Percentiles rank a stretch among this genome's conserved stretches.
Conservation (phyloP, 1,140 invertebrate species). For the Listronotus oregonensis region DNA sequence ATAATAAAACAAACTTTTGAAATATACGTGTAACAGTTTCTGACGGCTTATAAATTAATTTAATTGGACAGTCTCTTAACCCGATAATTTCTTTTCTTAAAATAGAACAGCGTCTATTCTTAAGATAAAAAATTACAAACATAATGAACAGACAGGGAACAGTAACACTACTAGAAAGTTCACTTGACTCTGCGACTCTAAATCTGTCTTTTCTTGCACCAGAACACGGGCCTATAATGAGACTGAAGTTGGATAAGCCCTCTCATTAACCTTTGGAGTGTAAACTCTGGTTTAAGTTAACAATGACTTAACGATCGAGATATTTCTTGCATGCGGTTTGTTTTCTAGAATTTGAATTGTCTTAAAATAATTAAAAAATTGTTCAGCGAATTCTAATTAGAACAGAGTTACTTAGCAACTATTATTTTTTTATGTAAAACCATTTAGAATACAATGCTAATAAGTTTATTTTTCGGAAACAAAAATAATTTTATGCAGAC, state of each 20-base stretch:
- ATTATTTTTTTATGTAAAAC: too few relatives aligned
- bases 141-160: slow-evolving; percentile 10
- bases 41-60: too few relatives aligned
- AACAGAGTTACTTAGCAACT: too few relatives aligned
- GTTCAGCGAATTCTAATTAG: too few relatives aligned
- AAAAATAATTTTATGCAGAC: too few relatives aligned
- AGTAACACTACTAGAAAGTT: slow-evolving; percentile 31
- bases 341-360: slow-evolving; percentile 27
- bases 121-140: slow-evolving; percentile 13
- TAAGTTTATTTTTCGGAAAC: too few relatives aligned
- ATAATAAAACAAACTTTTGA: too few relatives aligned
- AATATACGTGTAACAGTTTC: too few relatives aligned
- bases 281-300: slow-evolving; percentile 35
- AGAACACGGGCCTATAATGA: slow-evolving; percentile 42
- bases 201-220: slow-evolving; percentile 36
- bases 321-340: slow-evolving; percentile 27
- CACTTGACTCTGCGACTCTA: slow-evolving; percentile 31
- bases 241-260: slow-evolving; percentile 30
- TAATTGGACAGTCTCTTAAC: too few relatives aligned
- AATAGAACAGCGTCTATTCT: neutral
- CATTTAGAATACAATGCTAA: too few relatives aligned
- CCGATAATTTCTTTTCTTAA: too few relatives aligned
- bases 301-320: slow-evolving; percentile 25
- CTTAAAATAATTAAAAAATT: too few relatives aligned
- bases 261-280: slow-evolving; percentile 41